phyloP scores from a whole-genome alignment of 2,888 invertebrate species.

The Cyclophora punctaria region DNA sequence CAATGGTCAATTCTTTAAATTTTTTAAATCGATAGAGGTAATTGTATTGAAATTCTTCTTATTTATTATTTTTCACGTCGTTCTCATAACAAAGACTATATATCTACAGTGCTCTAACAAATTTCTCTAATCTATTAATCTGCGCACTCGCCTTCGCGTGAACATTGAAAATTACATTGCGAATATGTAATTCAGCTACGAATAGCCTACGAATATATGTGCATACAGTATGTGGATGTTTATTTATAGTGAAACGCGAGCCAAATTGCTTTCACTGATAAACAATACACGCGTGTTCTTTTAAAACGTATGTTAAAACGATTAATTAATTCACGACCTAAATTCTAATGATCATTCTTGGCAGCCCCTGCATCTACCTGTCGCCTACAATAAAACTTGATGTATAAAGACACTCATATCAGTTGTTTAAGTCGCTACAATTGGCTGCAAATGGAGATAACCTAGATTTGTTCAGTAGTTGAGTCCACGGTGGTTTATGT shows the following conservation, averaged over 20 bases:
- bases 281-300: constrained; percentile 21
- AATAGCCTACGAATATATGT: constrained; percentile 32
- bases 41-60: too few relatives aligned
- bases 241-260: constrained; percentile 53
- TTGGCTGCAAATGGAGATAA: constrained; percentile 9
- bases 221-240: constrained; percentile 26
- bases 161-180: constrained; percentile 1
- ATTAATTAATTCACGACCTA: constrained; percentile 17
- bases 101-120: too few relatives aligned
- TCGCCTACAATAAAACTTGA: not conserved
- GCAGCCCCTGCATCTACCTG: not conserved
- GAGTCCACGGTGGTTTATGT: too few relatives aligned
- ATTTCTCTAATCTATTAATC: not conserved
- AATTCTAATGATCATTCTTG: constrained; percentile 12
- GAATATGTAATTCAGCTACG: constrained; percentile 21
- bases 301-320: constrained; percentile 16
- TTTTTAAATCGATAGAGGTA: too few relatives aligned
- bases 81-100: too few relatives aligned
- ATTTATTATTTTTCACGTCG: too few relatives aligned
- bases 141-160: not conserved
- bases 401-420: not conserved
- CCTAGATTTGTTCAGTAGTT: constrained; percentile 1
- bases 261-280: constrained; percentile 64
- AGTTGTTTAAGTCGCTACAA: not conserved
- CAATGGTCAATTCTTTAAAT: too few relatives aligned